A percentile compares a stretch with the other conserved stretches of the same genome.
Conservation (phyloP, 2,113 vertebrate genomes). For the Microtus richardsoni region DNA sequence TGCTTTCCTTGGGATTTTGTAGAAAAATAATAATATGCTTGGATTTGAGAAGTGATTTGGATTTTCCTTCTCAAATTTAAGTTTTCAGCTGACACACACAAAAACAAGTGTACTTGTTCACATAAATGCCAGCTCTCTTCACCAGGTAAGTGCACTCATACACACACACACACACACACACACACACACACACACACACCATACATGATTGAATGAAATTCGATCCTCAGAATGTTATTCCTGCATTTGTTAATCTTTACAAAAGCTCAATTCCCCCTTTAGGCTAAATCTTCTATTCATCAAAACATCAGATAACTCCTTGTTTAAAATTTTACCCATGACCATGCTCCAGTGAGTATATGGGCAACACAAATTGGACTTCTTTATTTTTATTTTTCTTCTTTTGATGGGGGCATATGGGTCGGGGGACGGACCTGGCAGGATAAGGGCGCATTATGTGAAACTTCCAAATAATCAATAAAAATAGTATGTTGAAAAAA, state of each 20-base stretch:
- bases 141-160: not conserved
- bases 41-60: not conserved
- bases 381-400: not conserved
- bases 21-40: not conserved
- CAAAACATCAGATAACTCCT: not conserved
- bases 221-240: not conserved
- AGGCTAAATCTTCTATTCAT: not conserved
- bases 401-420: not conserved
- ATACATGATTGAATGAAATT: not conserved
- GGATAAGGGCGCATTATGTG: not conserved
- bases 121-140: not conserved
- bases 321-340: not conserved
- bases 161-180: not conserved
- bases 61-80: slow-evolving; percentile 33
- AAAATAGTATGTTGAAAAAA: not conserved
- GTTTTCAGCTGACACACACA: not conserved
- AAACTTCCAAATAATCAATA: not conserved
- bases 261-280: not conserved
- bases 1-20: not conserved
- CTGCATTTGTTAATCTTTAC: not conserved
- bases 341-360: not conserved
- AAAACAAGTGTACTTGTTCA: not conserved
- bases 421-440: not conserved
- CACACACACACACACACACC: not conserved
- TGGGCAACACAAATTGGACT: not conserved